Evolutionary conservation across 2,888 invertebrate species (phyloP).

Genomic region (Oegoconia quadripuncta): DNA sequence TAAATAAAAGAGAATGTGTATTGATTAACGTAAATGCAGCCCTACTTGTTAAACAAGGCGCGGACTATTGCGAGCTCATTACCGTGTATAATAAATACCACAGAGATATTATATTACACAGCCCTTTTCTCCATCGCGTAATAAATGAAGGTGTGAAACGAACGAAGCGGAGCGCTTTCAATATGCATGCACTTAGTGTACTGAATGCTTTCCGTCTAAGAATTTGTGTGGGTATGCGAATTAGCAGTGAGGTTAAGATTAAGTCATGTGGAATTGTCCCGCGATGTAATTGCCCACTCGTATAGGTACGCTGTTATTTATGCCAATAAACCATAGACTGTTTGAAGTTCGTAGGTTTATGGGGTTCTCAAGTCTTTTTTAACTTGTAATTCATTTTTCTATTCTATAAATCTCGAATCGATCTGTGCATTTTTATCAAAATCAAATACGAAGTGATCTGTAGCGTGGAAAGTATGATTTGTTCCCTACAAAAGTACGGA

Average conservation of each 20-base stretch:
- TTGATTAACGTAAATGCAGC: slow-evolving; percentile 55
- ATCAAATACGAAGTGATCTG: no score
- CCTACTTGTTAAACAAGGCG: slow-evolving; percentile 60
- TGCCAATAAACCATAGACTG: no score
- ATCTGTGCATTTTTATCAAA: no score
- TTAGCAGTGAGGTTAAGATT: not conserved
- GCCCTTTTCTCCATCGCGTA: slow-evolving; percentile 21
- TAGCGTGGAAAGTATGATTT: slow-evolving; percentile 5
- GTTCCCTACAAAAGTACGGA: slow-evolving; percentile 56
- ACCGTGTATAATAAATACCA: slow-evolving; percentile 30
- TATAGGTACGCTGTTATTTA: no score
- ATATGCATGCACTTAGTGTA: no score
- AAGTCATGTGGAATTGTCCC: not conserved
- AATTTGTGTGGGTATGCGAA: not conserved
- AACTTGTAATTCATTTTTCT: no score
- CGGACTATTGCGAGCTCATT: slow-evolving; percentile 53
- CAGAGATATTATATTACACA: slow-evolving; percentile 31
- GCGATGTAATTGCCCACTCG: no score
- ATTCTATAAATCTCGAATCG: no score
- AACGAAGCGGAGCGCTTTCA: no score
- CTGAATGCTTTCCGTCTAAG: not conserved
- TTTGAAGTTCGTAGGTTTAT: no score
- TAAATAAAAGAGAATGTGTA: slow-evolving; percentile 44
- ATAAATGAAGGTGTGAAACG: no score
- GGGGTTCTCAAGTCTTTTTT: no score